Conservation (phyloP, 92 coral and sea anemone genomes). For the Hydrozoanthus gracilis region DNA sequence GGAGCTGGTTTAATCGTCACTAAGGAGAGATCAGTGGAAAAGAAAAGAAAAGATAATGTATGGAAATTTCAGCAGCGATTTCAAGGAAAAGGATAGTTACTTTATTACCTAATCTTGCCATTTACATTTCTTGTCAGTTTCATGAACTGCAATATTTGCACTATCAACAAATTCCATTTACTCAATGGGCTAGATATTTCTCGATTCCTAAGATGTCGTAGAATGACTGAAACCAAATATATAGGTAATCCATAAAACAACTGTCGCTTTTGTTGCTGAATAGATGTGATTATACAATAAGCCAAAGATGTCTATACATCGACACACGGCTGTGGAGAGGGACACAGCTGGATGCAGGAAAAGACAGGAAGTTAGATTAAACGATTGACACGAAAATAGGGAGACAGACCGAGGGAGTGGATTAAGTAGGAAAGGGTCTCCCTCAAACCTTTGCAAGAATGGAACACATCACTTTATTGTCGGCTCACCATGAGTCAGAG, state of each 20-base stretch:
- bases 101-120: not conserved
- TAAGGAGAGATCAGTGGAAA: not conserved
- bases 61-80: not conserved
- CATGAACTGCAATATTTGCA: not conserved
- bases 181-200: slow-evolving; percentile 6
- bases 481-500: not conserved
- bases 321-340: slow-evolving; percentile 13
- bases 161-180: slow-evolving; percentile 6
- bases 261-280: slow-evolving; percentile 3
- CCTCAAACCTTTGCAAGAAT: slow-evolving; percentile 4
- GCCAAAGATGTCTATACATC: not conserved
- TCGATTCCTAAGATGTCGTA: slow-evolving; percentile 10
- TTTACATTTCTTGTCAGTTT: not conserved
- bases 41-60: not conserved
- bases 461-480: slow-evolving; percentile 13
- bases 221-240: not conserved
- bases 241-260: not conserved
- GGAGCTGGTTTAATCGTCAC: not conserved
- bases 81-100: not conserved
- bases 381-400: not conserved
- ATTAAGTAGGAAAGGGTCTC: not conserved
- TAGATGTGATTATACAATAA: slow-evolving; percentile 10
- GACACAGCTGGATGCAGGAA: slow-evolving; percentile 3
- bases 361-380: not conserved
- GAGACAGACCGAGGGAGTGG: slow-evolving; percentile 17